These are phyloP conservation scores for Gambelia wislizenii DNA, from an alignment of 2,797 vertebrate genomes.

Conservation along the genomic window DNA sequence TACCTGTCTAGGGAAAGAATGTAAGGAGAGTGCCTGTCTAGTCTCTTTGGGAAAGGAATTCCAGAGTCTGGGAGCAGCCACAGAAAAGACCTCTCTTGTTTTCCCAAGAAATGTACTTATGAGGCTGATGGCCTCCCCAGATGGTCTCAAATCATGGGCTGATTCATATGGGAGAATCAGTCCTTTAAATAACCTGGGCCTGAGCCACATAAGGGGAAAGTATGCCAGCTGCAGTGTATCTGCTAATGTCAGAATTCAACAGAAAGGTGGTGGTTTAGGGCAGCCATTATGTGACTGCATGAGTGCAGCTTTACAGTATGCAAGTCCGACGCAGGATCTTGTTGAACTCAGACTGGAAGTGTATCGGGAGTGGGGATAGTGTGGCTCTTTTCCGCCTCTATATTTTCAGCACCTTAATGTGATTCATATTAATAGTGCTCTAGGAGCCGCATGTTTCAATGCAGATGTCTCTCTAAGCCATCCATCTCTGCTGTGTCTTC, in stretches of 20 bases:
- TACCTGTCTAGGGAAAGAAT: neutral
- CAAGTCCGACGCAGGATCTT: no score
- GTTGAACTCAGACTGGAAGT: no score
- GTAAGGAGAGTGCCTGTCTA: neutral
- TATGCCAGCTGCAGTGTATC: no score
- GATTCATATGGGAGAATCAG: no score
- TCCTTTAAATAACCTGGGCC: no score
- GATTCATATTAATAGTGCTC: constrained; percentile 56
- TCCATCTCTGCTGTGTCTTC: constrained; percentile 38
- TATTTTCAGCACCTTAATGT: neutral
- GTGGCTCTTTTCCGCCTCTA: no score
- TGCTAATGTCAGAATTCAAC: no score
- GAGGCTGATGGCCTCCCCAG: neutral
- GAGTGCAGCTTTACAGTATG: no score
- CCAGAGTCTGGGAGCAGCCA: neutral
- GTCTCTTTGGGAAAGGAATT: neutral
- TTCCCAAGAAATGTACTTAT: neutral
- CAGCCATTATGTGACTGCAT: no score
- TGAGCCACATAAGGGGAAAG: no score
- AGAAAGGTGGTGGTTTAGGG: no score
- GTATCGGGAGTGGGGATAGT: no score
- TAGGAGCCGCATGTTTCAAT: neutral
- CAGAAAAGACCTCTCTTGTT: neutral
- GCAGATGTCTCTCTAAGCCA: constrained; percentile 22
- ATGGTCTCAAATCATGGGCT: neutral